Evolutionary conservation across 2,113 vertebrate species (phyloP).

Genomic region (Aleadryas rufinucha): DNA sequence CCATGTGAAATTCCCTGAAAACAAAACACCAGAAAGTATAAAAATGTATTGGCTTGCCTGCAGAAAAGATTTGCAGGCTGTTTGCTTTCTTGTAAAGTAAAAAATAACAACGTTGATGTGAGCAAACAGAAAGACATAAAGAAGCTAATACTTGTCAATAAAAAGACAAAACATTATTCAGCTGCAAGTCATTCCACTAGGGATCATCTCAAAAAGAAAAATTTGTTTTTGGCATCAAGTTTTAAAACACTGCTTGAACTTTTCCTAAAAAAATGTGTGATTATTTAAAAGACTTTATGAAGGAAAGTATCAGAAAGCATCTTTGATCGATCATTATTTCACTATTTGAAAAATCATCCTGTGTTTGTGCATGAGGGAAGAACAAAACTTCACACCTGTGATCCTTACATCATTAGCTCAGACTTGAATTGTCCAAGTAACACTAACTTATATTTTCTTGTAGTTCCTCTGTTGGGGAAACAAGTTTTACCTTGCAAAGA

Average conservation of each 20-base stretch:
- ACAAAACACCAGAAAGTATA: conserved; percentile 26
- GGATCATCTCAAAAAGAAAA: conserved; percentile 11
- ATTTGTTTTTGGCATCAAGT: neutral
- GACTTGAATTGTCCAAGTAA: neutral
- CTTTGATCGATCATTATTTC: neutral
- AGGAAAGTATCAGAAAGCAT: neutral
- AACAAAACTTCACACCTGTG: neutral
- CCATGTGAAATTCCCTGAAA: conserved; percentile 14
- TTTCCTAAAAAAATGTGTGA: neutral
- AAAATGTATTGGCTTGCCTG: conserved; percentile 41
- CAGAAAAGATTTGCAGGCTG: conserved; percentile 19
- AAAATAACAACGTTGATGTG: conserved; percentile 52
- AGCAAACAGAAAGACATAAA: conserved; percentile 57
- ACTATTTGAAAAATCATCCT: neutral
- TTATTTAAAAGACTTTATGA: neutral
- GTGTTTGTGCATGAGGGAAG: neutral
- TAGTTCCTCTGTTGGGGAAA: neutral
- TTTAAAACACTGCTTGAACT: neutral
- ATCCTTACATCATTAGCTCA: neutral
- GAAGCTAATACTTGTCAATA: conserved; percentile 49
- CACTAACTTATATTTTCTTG: neutral
- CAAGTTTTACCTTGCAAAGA: neutral
- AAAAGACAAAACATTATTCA: conserved; percentile 37
- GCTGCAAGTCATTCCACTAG: neutral
- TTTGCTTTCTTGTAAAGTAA: conserved; percentile 41